Conservation (phyloP, 2,797 vertebrate genomes). For the Leptatherina wallacei region DNA sequence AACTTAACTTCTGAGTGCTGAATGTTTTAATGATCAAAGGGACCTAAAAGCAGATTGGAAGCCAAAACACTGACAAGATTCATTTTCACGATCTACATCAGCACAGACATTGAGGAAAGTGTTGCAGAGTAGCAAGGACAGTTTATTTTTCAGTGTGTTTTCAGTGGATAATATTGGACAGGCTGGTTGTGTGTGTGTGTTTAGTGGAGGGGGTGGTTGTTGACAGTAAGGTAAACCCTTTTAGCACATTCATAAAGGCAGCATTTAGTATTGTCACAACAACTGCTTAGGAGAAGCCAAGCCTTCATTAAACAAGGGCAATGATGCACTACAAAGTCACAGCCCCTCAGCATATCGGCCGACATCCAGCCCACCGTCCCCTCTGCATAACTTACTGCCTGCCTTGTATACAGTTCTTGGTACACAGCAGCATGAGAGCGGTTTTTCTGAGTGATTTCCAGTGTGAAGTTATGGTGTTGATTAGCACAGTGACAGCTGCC, state of each 20-base stretch:
- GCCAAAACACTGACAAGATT: background rate
- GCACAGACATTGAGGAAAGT: constrained; percentile 51
- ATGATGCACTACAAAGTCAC: constrained; percentile 81
- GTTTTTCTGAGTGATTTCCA: constrained; percentile 81
- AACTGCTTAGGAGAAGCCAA: constrained; percentile 80
- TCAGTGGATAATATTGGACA: constrained; percentile 45
- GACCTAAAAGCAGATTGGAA: background rate
- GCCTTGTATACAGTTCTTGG: constrained; percentile 62
- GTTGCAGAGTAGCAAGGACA: constrained; percentile 22
- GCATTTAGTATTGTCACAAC: constrained; percentile 86
- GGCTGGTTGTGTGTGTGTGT: constrained; percentile 31
- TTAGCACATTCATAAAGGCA: constrained; percentile 81
- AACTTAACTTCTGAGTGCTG: background rate
- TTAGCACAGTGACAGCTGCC: constrained; percentile 85
- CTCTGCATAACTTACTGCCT: constrained; percentile 62
- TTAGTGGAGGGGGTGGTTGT: constrained; percentile 30
- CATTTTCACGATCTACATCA: background rate
- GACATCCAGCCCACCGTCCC: constrained; percentile 24
- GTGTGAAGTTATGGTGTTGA: constrained; percentile 86
- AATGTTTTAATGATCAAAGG: background rate
- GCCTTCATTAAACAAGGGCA: constrained; percentile 81
- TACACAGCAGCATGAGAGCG: constrained; percentile 61
- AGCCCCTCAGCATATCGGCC: constrained; percentile 51
- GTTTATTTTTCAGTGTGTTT: constrained; percentile 64
- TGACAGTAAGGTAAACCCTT: constrained; percentile 64